Evolutionary conservation across 2,113 vertebrate genomes (phyloP), one percentile per base, ranked within the genome.

Genomic region (Phylloscopus whistleri): DNA sequence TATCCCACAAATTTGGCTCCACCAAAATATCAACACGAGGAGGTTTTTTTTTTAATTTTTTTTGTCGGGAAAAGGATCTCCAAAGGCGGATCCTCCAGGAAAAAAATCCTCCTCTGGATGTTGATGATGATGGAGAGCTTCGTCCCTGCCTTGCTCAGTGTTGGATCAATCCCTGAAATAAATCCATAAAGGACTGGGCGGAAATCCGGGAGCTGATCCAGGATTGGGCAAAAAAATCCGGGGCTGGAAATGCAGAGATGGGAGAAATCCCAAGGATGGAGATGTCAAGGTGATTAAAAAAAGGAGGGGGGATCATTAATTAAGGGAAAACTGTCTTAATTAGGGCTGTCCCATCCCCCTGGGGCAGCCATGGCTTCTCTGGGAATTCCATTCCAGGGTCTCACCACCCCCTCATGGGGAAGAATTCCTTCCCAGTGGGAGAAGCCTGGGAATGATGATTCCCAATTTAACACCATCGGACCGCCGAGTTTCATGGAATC

Each of bases 401-500:
- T 60, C 75, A 16, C 7, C 35, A 22, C 13, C 28, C 13, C 37
- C 37, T 62, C 35, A 13, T 0, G 0, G 33, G 18, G 41, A 33
- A 18, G 22, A 63, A 63, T 63, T 63, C 33, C 68, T 63, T 84
- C 58, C 39, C 0, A 0, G 5, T 2, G 22, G 67, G 48, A 84
- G 27, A 53, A 66, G 22, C 9, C 23, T 39, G 49, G 37, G 66
- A 63, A 78, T 74, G 66, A 43, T 0, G 9, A 64, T 58, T 64
- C 70, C 35, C 23, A 15, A 6, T 37, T 52, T 4, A 33, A 30
- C 1, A 2, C 16, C 44, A 7, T 0, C 3, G 39, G 51, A 49
- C 19, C 0, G 0, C 7, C 0, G 0, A 1, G 2, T 37, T 68
- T 48, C 22, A 33, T 1, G 7, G 59, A 64, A 7, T 2, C 10